These are phyloP conservation scores for Myrmecophaga tridactyla DNA, from an alignment of 2,113 vertebrate species.

Conservation along the genomic window DNA sequence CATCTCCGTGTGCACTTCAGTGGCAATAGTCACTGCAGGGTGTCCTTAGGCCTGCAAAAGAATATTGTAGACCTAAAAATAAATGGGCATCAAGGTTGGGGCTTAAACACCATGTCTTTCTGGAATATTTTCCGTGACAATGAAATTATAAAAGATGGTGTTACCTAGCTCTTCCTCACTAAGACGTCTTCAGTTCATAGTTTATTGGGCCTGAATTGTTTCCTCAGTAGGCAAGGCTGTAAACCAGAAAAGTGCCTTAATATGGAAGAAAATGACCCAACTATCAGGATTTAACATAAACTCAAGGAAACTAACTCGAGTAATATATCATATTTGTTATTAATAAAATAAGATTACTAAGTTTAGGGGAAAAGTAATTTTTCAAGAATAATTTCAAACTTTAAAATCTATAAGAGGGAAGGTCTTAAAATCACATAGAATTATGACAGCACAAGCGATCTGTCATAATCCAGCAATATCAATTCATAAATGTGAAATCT, in stretches of 20 bases:
- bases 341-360: neutral
- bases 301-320: neutral
- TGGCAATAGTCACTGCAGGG: neutral
- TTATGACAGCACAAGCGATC: neutral
- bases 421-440: neutral
- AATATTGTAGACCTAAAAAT: neutral
- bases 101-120: neutral
- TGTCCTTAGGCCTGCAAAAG: neutral
- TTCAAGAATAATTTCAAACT: neutral
- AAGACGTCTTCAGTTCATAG: neutral
- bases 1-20: neutral
- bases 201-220: neutral
- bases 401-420: neutral
- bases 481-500: neutral
- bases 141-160: neutral
- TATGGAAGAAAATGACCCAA: neutral
- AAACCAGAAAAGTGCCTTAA: neutral
- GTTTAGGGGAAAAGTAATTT: neutral
- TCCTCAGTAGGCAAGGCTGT: neutral
- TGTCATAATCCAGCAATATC: neutral
- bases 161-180: neutral
- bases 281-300: neutral
- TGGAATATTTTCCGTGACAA: neutral
- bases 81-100: neutral
- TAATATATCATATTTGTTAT: slow-evolving; percentile 1